Base-by-base conservation (phyloP, 2,797 vertebrate genomes). In the Neostethus bicornis region DNA sequence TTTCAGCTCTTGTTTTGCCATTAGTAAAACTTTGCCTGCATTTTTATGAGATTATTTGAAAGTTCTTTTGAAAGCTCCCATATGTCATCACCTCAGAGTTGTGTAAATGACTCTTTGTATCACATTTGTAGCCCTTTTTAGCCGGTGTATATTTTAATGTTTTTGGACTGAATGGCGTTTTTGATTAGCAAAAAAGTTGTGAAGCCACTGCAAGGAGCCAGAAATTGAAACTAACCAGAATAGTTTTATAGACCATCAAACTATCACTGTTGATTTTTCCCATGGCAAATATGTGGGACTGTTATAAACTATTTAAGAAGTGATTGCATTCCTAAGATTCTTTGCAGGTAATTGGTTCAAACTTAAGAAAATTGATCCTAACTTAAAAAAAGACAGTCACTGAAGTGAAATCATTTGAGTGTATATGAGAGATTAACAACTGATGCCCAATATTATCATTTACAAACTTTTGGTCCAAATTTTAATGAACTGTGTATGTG, bases 1-100 rank as follows among this genome's bases (percentile, higher is more conserved):
- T 25, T 70, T 62, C 66, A 78, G 41, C 19, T 68, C 19, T 64
- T 84, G 72, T 75, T 85, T 80, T 82, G 77, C 79, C 61, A 69
- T 75, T 75, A 66, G 66, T 24, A 78, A 79, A 59, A 47, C 35
- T 44, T 52, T 68, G 57, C 42, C 57, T 81, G 51, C 46, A 8
- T 61, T 83, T 77, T 75, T 70, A 73, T 61, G 56, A 52, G 61
- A 43, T 63, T 37, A 20, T 58, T 45, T 74, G 61, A 76, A 53
- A 56, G 56, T 67, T 72, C 50, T 52, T 56, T 52, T 35, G 47
- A 66, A 42, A 70, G 57, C 69, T 77, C 49, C 50, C 20, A 56
- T 7, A 16, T 39, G 48, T 76, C 52, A 64, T 4, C 26, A 16
- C 61, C 85, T 77, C 63, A 77, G 43, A 53, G 64, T 31, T 52